A percentile compares a stretch with the other conserved stretches of the same genome.
Conservation (phyloP, 2,113 vertebrate genomes). For the Apodemus speciosus region DNA sequence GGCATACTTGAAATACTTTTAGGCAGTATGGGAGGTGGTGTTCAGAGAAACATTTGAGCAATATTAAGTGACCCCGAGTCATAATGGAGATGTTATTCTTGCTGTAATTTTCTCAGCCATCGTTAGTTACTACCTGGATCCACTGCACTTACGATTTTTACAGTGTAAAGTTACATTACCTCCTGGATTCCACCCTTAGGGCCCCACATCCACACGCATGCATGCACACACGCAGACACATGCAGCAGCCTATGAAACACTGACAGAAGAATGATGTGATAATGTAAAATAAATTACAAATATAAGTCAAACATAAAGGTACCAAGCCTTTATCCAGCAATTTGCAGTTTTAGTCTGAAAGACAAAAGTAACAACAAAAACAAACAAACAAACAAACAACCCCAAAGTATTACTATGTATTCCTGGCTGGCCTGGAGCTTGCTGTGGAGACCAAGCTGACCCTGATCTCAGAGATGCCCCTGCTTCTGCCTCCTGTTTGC, state of each 20-base stretch:
- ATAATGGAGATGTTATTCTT: constrained; percentile 10
- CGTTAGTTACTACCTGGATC: constrained; percentile 5
- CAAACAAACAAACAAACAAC: no score
- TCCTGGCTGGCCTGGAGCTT: neutral
- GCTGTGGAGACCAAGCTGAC: neutral
- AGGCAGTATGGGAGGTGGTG: neutral
- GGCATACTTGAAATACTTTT: constrained; percentile 44
- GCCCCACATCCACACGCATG: neutral
- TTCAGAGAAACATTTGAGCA: constrained; percentile 34
- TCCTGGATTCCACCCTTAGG: neutral
- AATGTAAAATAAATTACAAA: constrained; percentile 25
- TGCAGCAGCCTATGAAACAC: neutral
- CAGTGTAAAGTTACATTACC: constrained; percentile 32
- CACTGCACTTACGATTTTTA: neutral
- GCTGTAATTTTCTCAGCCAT: constrained; percentile 34
- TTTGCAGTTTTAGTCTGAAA: neutral
- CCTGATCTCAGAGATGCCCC: neutral
- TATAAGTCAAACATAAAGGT: constrained; percentile 14
- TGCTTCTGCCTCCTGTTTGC: neutral
- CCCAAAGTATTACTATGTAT: neutral
- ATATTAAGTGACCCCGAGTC: constrained; percentile 44
- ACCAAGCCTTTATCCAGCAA: neutral
- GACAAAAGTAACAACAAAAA: neutral
- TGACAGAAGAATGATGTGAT: neutral
- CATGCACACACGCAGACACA: neutral